Base-by-base conservation (phyloP, 1,140 invertebrate species). In the Eubasilissa regina region DNA sequence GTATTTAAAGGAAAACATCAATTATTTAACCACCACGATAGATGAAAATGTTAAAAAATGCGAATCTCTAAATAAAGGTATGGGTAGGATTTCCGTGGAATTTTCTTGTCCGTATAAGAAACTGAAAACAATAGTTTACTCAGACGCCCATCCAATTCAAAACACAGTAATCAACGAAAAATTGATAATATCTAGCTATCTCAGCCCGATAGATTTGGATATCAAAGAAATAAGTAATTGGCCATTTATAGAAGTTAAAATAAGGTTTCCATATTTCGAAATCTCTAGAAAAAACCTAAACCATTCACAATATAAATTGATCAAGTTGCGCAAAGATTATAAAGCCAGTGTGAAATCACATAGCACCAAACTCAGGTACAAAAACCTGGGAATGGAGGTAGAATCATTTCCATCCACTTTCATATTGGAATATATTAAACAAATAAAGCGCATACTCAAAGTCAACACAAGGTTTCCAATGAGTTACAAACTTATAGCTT, bases 241-340 rank as follows among this genome's bases (percentile, higher is more conserved):
- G 21, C 60, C 21, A 7, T 19, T 10, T 25, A 64, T 64, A 13
- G 35, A 64, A 64, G 35, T 64, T 19, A 35, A 62, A 62, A n/a
- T 62, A 62, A 13, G 25, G 4, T 15, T 62, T 21, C n/a, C 60
- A 21, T 7, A 35, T 43, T 62, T 62, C 12, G 60, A 11, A 43
- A 35, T 62, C 6, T 12, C 60, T 1, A 17, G 60, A 12, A 15
- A 11, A 19, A 62, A 62, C 17, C 17, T 62, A 13, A 21, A 62
- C 35, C 11, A 62, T 25, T 21, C 21, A 0, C 15, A 62, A 62
- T 62, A 12, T 62, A 62, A 62, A 43, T 13, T 62, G 35, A n/a
- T 44, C 10, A 11, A 10, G 13, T 35, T 62, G 60, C 11, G 21
- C 11, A 10, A 19, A 12, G 13, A 35, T 12, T 35, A 25, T n/a